phyloP scores from a whole-genome alignment of 1,140 invertebrate species.

The Bombus waltoni region DNA sequence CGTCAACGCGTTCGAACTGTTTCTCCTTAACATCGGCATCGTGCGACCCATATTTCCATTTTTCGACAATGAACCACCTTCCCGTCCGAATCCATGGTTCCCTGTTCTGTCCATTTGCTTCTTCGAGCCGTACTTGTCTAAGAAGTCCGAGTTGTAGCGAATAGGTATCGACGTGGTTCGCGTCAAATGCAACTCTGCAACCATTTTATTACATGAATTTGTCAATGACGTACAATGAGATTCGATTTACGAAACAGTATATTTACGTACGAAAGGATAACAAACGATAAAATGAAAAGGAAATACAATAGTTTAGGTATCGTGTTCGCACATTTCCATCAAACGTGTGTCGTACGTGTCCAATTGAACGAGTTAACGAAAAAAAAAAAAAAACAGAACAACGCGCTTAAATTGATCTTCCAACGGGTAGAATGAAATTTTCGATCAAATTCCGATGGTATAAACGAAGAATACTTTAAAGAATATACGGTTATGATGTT shows the following conservation, averaged over 20 bases:
- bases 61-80: constrained; percentile 29
- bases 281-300: neutral
- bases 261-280: too few relatives aligned
- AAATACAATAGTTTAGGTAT: neutral
- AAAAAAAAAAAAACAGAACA: neutral
- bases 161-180: constrained; percentile 51
- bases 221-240: too few relatives aligned
- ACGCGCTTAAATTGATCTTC: neutral
- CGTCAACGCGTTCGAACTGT: constrained; percentile 49
- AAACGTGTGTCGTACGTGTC: too few relatives aligned
- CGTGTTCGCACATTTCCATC: too few relatives aligned
- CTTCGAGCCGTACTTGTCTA: constrained; percentile 40
- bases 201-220: neutral
- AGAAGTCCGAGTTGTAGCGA: constrained; percentile 27
- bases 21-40: constrained; percentile 52
- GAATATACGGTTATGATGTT: neutral
- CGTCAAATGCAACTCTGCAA: constrained; percentile 61
- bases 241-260: too few relatives aligned
- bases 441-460: neutral
- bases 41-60: constrained; percentile 42
- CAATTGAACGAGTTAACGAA: too few relatives aligned
- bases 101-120: constrained; percentile 51
- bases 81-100: constrained; percentile 35
- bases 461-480: neutral
- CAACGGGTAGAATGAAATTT: neutral